Base-by-base conservation (phyloP, 2,888 invertebrate genomes). In the Heliconius ismenius region DNA sequence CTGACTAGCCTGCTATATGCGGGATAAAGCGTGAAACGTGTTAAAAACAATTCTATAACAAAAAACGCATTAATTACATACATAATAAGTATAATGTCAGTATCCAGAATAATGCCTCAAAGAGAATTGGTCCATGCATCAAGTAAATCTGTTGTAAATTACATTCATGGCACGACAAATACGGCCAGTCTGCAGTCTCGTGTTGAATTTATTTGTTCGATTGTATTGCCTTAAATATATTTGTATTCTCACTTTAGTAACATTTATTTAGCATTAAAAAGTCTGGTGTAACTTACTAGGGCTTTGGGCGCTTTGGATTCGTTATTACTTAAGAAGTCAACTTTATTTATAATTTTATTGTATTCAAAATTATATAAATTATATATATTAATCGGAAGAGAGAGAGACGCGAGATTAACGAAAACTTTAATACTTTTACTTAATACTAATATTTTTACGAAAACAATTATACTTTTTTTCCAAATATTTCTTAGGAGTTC, bases 81-180 rank as follows among this genome's bases (percentile, higher is more conserved):
- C 11, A 65, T 39, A 65, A 49, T 69, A 54, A 11, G 49, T 13
- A 43, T 43, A 43, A 73, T 62, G 9, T 60, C 62, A 73, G 54
- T 32, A 72, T 60, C 69, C 77, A 76, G 76, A 78, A 76, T 76
- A 80, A 73, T 68, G 63, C 76, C 58, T 73, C 69, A 80, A 78
- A 77, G 78, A 72, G 76, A 80, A 78, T 78, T 80, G 79, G 79
- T 68, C 78, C 76, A 82, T 80, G 78, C 74, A 82, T 81, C 80
- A 81, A 80, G 81, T 81, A 81, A 80, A 86, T 85, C 84, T 83
- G 83, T 83, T 81, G 84, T 84, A 85, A 85, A 87, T 86, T 84
- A 83, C 83, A 82, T 84, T 83, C 75, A 78, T 73, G 72, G 77
- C 81, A 76, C 81, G 82, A 83, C 86, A 84, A 85, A 86, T 85